A percentile compares a stretch with the other conserved stretches of the same genome.
These are phyloP conservation scores for Valencia hispanica DNA, from an alignment of 2,797 vertebrate genomes.

Conservation along the genomic window DNA sequence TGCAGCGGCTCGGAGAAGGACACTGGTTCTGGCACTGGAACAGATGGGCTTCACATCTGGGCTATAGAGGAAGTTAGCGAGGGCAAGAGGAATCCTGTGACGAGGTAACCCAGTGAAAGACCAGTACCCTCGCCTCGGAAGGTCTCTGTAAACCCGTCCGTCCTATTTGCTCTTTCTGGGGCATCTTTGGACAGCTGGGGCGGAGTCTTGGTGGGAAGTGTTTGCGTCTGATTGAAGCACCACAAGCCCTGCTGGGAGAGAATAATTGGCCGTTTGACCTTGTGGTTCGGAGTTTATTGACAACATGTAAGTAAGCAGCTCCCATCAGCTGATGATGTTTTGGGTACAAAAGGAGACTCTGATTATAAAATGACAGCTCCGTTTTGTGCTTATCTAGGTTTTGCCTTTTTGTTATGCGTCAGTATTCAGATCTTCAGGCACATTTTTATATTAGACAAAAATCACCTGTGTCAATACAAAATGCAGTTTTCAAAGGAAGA, in stretches of 20 bases:
- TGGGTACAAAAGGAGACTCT: background rate
- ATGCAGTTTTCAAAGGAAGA: background rate
- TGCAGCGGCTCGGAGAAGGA: conserved; percentile 45
- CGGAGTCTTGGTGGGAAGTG: conserved; percentile 20
- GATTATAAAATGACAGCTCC: background rate
- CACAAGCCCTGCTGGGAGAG: conserved; percentile 14
- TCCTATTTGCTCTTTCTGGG: conserved; percentile 30
- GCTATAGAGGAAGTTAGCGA: conserved; percentile 79
- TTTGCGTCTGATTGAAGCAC: conserved; percentile 17
- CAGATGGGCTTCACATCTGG: conserved; percentile 92
- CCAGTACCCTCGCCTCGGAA: conserved; percentile 19
- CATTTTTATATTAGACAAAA: background rate
- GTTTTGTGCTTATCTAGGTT: background rate
- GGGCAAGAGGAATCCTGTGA: conserved; percentile 63
- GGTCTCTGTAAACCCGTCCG: conserved; percentile 17
- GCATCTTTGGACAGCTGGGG: conserved; percentile 28
- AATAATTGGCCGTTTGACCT: conserved; percentile 48
- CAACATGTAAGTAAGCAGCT: background rate
- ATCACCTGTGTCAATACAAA: background rate
- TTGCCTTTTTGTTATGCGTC: background rate
- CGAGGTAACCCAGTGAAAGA: conserved; percentile 34
- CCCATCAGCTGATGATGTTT: background rate
- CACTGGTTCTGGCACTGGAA: conserved; percentile 67
- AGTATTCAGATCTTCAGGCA: background rate
- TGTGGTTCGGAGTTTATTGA: conserved; percentile 30